These are phyloP conservation scores for Eretmocerus hayati DNA, from an alignment of 2,888 invertebrate genomes.

Conservation along the genomic window DNA sequence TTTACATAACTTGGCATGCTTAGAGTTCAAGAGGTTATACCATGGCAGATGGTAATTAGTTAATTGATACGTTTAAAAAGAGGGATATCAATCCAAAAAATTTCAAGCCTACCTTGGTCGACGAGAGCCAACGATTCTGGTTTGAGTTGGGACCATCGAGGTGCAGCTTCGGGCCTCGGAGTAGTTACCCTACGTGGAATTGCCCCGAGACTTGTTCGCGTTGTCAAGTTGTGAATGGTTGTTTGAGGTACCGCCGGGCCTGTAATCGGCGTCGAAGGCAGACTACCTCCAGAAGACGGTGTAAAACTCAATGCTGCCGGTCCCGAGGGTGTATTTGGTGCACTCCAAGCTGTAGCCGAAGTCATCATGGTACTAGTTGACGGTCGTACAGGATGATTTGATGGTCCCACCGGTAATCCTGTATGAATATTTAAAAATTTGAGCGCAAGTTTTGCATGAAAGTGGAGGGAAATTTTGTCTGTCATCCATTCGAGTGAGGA, in stretches of 20 bases:
- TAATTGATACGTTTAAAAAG: no score
- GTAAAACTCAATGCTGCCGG: conserved; percentile 27
- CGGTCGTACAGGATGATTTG: conserved; percentile 36
- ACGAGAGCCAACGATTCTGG: conserved; percentile 1
- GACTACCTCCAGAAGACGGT: conserved; percentile 30
- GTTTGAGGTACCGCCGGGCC: not conserved
- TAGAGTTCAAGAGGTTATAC: no score
- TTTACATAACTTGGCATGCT: no score
- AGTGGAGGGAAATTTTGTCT: no score
- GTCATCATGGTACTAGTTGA: conserved; percentile 18
- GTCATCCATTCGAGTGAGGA: no score
- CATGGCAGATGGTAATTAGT: no score
- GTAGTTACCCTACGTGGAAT: not conserved
- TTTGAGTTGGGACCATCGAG: no score
- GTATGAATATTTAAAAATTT: no score
- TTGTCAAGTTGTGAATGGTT: not conserved
- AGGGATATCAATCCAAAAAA: no score
- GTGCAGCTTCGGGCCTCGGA: not conserved
- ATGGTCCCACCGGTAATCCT: conserved; percentile 37
- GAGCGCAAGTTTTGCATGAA: no score
- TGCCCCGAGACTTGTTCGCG: conserved; percentile 11
- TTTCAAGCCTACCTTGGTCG: conserved; percentile 8
- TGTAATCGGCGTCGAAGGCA: conserved; percentile 38
- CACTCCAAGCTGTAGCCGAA: conserved; percentile 38
- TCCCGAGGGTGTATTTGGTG: conserved; percentile 39